Evolutionary conservation across 1,140 invertebrate species (phyloP), one percentile per base, ranked within the genome.

Genomic region (Hylaeus anthracinus): DNA sequence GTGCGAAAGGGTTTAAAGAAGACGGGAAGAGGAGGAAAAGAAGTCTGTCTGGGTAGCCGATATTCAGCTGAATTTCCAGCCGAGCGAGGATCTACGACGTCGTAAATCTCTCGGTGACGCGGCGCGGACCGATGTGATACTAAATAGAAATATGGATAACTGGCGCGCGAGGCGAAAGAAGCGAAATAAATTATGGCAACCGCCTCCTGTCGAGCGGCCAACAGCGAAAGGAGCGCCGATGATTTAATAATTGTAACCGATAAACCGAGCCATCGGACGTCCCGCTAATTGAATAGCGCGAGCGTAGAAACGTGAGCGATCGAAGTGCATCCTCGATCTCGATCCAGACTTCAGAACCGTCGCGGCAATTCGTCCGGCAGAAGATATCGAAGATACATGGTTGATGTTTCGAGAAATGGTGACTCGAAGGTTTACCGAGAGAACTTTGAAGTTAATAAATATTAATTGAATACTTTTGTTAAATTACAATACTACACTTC

Each of bases 21-120:
- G 69, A 39, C 5, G 41, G 45, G 37, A 15, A 8, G 26, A 41
- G 1, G 43, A 9, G 12, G 3, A 74, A 37, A 70, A 73, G 48
- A 51, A 58, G 53, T 15, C 39, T 58, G 48, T 10, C 3, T 8
- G 37, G 55, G 10, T 10, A n/a, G 66, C 15, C 72, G 63, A 72
- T 72, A 76, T 83, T 74, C 63, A 63, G 56, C 58, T 66, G 56
- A 75, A 82, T 83, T 87, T 82, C 83, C 75, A 72, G 78, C 43
- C 43, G 58, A 48, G n/a, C 76, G 53, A 61, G 71, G 79, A 86
- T 88, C 83, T 88, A 88, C 84, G 85, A 86, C 80, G 84, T 85
- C 80, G 78, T 88, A 87, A 88, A 89, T 89, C 85, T 85, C 76
- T 45, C 51, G 71, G 37, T 71, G 72, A 72, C 71, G 60, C 61